phyloP scores from a whole-genome alignment of 2,888 invertebrate species.

The Mamestra brassicae region DNA sequence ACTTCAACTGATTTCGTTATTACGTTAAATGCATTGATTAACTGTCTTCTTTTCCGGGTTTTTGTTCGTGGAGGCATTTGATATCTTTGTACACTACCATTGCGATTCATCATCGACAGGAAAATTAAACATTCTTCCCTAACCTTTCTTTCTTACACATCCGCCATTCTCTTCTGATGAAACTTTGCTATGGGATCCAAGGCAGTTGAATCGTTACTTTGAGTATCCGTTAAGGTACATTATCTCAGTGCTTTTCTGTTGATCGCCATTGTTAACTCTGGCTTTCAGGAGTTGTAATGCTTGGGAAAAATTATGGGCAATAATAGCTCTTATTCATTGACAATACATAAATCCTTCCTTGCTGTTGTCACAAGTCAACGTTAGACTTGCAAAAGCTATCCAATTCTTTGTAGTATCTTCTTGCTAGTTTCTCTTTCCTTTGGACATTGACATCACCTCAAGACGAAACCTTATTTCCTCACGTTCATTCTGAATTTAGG shows the following conservation, averaged over 20 bases:
- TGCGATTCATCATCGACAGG: neutral
- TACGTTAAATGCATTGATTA: slow-evolving; percentile 31
- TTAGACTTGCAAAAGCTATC: neutral
- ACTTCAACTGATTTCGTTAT: slow-evolving; percentile 32
- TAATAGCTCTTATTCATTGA: neutral
- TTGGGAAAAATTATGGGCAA: neutral
- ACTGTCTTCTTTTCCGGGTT: slow-evolving; percentile 14
- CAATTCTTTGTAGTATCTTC: neutral
- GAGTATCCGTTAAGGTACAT: neutral
- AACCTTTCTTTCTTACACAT: neutral
- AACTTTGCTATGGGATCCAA: neutral
- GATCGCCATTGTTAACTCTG: neutral
- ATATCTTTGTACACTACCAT: slow-evolving; percentile 1
- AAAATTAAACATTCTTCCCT: too few species aligned
- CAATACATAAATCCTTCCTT: neutral
- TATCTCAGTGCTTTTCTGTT: neutral
- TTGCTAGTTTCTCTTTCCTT: neutral
- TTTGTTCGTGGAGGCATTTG: neutral
- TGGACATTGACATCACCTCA: too few species aligned
- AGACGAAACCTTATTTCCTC: neutral
- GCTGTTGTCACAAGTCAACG: neutral
- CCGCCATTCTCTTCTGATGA: neutral
- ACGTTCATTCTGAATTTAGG: too few species aligned
- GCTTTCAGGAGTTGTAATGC: neutral
- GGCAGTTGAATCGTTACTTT: neutral